Percentiles rank a stretch among this genome's conserved stretches.
These are phyloP conservation scores for Drosophila subpulchrella DNA, from an alignment of 1,140 invertebrate genomes.

Conservation along the genomic window DNA sequence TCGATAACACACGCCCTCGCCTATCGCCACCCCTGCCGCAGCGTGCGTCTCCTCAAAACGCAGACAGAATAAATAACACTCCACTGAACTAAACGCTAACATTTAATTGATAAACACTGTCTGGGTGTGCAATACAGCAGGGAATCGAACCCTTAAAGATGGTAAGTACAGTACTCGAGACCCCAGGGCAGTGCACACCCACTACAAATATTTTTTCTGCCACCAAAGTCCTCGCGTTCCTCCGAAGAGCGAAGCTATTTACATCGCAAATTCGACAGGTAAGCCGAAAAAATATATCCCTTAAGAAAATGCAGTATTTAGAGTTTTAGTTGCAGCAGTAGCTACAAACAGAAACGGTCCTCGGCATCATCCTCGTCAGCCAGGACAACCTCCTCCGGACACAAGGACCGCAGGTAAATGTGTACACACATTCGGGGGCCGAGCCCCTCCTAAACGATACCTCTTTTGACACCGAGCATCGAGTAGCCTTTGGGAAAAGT, in stretches of 20 bases:
- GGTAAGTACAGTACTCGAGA: conserved; percentile 3
- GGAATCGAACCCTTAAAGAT: conserved; percentile 13
- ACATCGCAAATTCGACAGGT: conserved; percentile 31
- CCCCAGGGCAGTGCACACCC: not conserved
- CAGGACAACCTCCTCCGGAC: conserved; percentile 18
- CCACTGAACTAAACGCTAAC: not conserved
- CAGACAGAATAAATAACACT: conserved; percentile 20
- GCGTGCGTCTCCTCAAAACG: conserved; percentile 12
- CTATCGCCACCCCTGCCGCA: conserved; percentile 6
- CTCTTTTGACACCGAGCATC: conserved; percentile 9
- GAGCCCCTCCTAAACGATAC: conserved; percentile 14
- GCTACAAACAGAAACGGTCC: conserved; percentile 30
- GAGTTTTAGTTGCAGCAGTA: conserved; percentile 11
- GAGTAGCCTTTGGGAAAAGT: conserved; percentile 22
- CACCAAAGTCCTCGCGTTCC: conserved; percentile 20
- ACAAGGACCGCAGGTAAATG: conserved; percentile 37
- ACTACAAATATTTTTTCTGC: not conserved
- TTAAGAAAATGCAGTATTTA: not conserved
- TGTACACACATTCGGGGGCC: conserved; percentile 1
- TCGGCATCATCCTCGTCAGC: conserved; percentile 23
- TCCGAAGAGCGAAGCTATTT: conserved; percentile 5
- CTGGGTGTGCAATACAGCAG: conserved; percentile 3
- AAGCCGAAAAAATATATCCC: not conserved
- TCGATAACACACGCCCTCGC: conserved; percentile 14
- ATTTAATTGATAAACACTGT: conserved; percentile 5